phyloP scores from a whole-genome alignment of 1,140 invertebrate genomes.

The Homalodisca vitripennis region DNA sequence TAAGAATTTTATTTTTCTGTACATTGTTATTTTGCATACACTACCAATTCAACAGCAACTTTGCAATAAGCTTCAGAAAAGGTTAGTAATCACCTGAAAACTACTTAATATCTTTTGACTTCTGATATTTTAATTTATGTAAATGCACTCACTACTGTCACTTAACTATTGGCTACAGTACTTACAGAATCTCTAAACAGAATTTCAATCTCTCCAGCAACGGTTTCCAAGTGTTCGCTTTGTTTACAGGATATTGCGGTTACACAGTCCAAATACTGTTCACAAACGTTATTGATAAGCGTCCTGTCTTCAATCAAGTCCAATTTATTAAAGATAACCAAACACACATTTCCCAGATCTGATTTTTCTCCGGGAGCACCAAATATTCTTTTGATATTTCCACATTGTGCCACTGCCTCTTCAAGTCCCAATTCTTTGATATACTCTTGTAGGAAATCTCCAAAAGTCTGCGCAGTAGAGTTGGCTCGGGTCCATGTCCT shows the following conservation, averaged over 20 bases:
- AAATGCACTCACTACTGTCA: no score
- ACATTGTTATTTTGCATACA: no score
- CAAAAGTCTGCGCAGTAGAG: background rate
- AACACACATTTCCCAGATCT: conserved; percentile 23
- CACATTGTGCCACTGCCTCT: background rate
- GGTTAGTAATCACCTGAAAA: no score
- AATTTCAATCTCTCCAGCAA: conserved; percentile 58
- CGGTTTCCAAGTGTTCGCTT: conserved; percentile 54
- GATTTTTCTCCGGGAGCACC: background rate
- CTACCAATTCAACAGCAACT: no score
- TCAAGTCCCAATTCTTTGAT: conserved; percentile 2
- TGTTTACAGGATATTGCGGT: conserved; percentile 62
- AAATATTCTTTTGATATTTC: conserved; percentile 16
- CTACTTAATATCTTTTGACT: no score
- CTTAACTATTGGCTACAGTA: no score
- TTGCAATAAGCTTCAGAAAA: no score
- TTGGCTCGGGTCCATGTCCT: background rate
- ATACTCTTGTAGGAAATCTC: background rate
- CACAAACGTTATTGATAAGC: conserved; percentile 38
- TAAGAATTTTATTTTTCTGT: no score
- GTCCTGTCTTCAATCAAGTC: conserved; percentile 54
- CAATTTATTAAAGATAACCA: conserved; percentile 41
- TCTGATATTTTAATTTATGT: no score
- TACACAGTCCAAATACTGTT: conserved; percentile 32
- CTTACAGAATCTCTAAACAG: conserved; percentile 59